Percentiles rank a stretch among this genome's conserved stretches.
Evolutionary conservation across 2,888 invertebrate species (phyloP).

Genomic region (Scelioninae gen. 1): DNA sequence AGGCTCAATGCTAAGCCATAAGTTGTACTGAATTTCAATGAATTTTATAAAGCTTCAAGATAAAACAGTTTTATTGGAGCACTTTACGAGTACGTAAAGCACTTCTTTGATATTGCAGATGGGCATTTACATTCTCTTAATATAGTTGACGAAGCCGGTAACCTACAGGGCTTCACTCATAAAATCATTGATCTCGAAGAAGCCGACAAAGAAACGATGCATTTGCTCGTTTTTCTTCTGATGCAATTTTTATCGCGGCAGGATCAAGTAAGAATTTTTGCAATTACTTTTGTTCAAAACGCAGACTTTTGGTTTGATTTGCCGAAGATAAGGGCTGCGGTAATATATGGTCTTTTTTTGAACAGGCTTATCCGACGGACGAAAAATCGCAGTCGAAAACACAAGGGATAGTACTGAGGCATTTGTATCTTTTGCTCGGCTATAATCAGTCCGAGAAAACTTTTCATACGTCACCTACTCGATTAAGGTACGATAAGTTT

Average conservation of each 20-base stretch:
- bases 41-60: conserved; percentile 65
- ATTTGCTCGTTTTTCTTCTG: conserved; percentile 95
- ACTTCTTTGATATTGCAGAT: conserved; percentile 85
- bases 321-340: background rate
- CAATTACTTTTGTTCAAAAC: conserved; percentile 26
- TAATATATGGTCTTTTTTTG: conserved; percentile 16
- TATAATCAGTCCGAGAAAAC: conserved; percentile 96
- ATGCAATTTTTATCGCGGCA: conserved; percentile 97
- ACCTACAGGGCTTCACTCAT: conserved; percentile 91
- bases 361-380: conserved; percentile 92
- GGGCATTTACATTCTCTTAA: conserved; percentile 93
- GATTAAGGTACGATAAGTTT: conserved; percentile 89
- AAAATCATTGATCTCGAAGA: conserved; percentile 97
- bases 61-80: conserved; percentile 52
- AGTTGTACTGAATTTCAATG: conserved; percentile 50
- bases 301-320: background rate
- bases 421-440: conserved; percentile 95
- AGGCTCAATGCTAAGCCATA: conserved; percentile 26
- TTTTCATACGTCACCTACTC: conserved; percentile 95
- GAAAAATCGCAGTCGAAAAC: conserved; percentile 92
- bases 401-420: conserved; percentile 94
- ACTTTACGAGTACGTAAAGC: conserved; percentile 50
- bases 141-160: conserved; percentile 89
- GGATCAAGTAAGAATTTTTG: conserved; percentile 86
- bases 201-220: conserved; percentile 97